Evolutionary conservation across 2,797 vertebrate genomes (phyloP), one percentile per base, ranked within the genome.

Genomic region (Echeneis naucrates): DNA sequence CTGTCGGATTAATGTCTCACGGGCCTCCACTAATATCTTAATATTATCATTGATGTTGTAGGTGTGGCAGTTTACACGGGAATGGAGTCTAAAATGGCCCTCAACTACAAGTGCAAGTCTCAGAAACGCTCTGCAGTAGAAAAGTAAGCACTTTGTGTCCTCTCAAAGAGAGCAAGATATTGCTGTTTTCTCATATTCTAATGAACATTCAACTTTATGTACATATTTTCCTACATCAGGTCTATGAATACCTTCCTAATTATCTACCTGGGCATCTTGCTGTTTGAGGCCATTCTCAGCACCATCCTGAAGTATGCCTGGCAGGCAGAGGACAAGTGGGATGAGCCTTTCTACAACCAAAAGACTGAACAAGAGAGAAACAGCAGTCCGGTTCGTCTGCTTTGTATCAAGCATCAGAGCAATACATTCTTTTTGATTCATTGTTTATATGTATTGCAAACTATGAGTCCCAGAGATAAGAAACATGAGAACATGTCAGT

Each of bases 61-160:
- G 98, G 96, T 91, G 97, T 99, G 87, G 98, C 98, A 4, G 93
- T 99, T 68, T 99, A 99, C 85, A 99, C 98, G 0, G 98, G 98
- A 81, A 99, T 99, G 98, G 98, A 99, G 91, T 96, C 98, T 76
- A 99, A 99, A 91, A 99, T 99, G 97, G 97, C 98, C 54, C 95
- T 99, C 84, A 99, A 99, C 95, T 99, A 99, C 72, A 99, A 99
- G 90, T 97, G 97, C 95, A 99, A 99, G 92, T 99, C 98, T 72
- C 98, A 99, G 93, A 99, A 99, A 88, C 96, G 98, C 81, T 99
- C 98, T 69, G 97, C 97, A 54, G 98, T 99, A 74, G 98, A 99
- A 91, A 99, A 99, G 98, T 99, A 93, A 88, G 95, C 75, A 66
- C 4, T 69, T 48, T 59, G 2, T 47, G 70, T 5, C 78, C 13